Base-by-base conservation (phyloP, 2,888 invertebrate genomes). In the Syrphus vitripennis region DNA sequence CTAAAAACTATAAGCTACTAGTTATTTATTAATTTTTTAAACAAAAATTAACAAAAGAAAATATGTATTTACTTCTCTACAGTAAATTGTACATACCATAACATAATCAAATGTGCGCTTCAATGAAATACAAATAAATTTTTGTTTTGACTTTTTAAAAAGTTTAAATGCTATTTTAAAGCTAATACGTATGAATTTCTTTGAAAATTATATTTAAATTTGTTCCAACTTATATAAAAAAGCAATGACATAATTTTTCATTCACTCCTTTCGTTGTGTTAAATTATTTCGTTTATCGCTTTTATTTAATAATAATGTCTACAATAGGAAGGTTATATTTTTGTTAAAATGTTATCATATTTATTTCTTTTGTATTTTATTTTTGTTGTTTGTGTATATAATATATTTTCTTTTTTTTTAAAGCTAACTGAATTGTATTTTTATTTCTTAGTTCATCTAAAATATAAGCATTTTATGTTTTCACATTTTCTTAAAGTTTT, bases 341-440 rank as follows among this genome's bases (percentile, higher is more conserved):
- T 9, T 3, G 3, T 53, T 42, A 24, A 29, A 34, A 29, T 53
- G 34, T 9, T 31, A 14, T 24, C 24, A n/a, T 40, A 16, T 45
- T 31, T 45, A 16, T 65, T 65, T 26, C n/a, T 31, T 26, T 40
- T 40, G 24, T 34, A 75, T 24, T 1, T 16, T 55, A 2, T 34
- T 45, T 72, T 12, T n/a, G n/a, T 26, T 34, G 40, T 81, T 75
- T 57, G 29, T 50, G 34, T 78, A 72, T 78, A 72, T 45, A 29
- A 63, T 21, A 21, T 40, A 63, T 50, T 40, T 71, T 70, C 10
- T 77, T 57, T 31, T 77, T 31, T 14, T 29, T 83, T 83, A 83
- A 83, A 83, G 82, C 82, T 83, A 67, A 72, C 34, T 67, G 50
- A 83, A 72, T 83, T 78, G 67, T 53, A 24, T 63, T 55, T 57